Base-by-base conservation (phyloP, 2,888 invertebrate genomes). In the Heteromurus nitidus region DNA sequence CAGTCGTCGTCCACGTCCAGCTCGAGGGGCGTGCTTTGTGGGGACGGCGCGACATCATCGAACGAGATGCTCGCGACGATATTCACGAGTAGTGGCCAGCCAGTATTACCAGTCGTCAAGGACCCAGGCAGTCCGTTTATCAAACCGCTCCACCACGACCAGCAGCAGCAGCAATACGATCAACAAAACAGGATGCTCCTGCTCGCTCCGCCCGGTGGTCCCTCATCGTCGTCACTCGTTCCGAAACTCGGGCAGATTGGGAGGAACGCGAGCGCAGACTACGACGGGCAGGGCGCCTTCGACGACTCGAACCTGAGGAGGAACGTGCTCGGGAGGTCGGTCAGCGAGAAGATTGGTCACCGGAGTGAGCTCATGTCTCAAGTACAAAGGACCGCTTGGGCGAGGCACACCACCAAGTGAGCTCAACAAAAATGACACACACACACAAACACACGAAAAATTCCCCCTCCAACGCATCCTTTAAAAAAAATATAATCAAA, bases 291-390 rank as follows among this genome's bases (percentile, higher is more conserved):
- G 47, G 82, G 50, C 68, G 82, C 76, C 18, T 58, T 72, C 30
- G 76, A 72, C 20, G 72, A 76, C 67, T 18, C 47, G 44, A 76
- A 76, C 31, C 58, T 76, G 26, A 72, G 72, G 67, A 65, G 75
- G 44, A 74, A 77, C 50, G 77, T 77, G 42, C 76, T 84, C 60
- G 82, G 82, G 44, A 91, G 96, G 86, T 93, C 94, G 64, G 95
- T 95, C 31, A 95, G 95, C 90, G 96, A 95, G 88, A 94, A 95
- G 89, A 93, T 95, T 82, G 95, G 95, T 3, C 94, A 95, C 88
- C 92, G 95, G 72, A 95, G 94, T 89, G 95, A 95, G 88, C 91
- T 95, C 89, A 95, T 95, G 94, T 93, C 93, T 26, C 94, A 95
- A 87, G 92, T 96, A 86, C 93, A 93, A 72, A 91, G 95, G 85